A percentile compares a stretch with the other conserved stretches of the same genome.
phyloP scores from a whole-genome alignment of 2,888 invertebrate species.

The Girardia tigrina region DNA sequence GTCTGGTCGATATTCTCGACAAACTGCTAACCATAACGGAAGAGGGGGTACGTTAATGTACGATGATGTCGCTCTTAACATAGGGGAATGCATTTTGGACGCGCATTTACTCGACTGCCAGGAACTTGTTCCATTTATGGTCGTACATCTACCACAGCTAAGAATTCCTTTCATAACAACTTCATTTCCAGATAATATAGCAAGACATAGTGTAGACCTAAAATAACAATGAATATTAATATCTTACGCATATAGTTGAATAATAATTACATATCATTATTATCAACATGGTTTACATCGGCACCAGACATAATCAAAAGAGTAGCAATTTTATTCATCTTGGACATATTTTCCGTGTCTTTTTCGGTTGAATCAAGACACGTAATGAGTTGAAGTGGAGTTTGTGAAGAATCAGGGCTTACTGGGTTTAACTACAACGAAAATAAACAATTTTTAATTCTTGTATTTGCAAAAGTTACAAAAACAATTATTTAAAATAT shows the following conservation, averaged over 20 bases:
- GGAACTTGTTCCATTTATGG: background rate
- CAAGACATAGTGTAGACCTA: background rate
- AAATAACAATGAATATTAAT: background rate
- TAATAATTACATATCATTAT: slow-evolving; percentile 2
- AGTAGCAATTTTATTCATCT: background rate
- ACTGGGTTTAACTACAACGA: background rate
- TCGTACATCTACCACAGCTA: background rate
- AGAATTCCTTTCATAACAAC: background rate
- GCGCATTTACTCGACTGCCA: background rate
- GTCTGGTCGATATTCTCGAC: slow-evolving; percentile 16
- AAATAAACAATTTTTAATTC: background rate
- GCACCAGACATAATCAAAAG: background rate
- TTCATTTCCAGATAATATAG: background rate
- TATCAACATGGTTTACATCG: slow-evolving; percentile 7
- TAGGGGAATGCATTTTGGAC: background rate
- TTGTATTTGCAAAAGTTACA: too few relatives aligned
- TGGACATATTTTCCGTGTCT: background rate
- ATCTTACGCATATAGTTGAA: background rate
- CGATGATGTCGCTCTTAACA: background rate
- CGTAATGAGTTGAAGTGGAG: background rate
- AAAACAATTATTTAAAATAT: too few relatives aligned
- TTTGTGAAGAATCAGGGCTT: background rate
- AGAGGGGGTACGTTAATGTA: background rate
- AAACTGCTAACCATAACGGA: background rate
- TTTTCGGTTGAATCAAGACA: background rate